A percentile compares a stretch with the other conserved stretches of the same genome.
Evolutionary conservation across 2,797 vertebrate genomes (phyloP).

Genomic region (Coreius guichenoti): DNA sequence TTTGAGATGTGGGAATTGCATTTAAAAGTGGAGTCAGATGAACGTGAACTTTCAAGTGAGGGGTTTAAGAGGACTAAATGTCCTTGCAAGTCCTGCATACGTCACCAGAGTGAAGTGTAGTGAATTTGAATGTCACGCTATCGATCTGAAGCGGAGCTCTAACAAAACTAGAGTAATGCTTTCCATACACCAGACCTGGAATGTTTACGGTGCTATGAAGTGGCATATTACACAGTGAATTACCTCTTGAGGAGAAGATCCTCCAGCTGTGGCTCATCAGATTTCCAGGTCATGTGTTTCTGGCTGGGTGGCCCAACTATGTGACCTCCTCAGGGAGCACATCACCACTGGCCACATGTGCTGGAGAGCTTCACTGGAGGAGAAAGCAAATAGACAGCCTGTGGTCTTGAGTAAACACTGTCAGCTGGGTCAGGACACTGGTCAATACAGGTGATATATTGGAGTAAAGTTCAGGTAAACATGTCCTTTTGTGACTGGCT

Average conservation of each 20-base stretch:
- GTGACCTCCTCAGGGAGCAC: constrained; percentile 67
- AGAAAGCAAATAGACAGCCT: constrained; percentile 76
- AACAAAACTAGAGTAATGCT: constrained; percentile 51
- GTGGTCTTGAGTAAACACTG: constrained; percentile 77
- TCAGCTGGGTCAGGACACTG: constrained; percentile 60
- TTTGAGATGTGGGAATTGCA: too few species aligned
- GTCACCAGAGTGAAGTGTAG: not conserved
- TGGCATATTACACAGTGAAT: constrained; percentile 62
- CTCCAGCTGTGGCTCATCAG: constrained; percentile 50
- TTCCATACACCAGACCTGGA: constrained; percentile 61
- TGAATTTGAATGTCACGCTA: constrained; percentile 14
- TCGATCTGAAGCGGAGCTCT: constrained; percentile 56
- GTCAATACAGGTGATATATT: constrained; percentile 63
- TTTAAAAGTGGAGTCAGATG: too few species aligned
- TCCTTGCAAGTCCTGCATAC: not conserved
- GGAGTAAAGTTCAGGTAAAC: constrained; percentile 61
- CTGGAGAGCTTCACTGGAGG: constrained; percentile 68
- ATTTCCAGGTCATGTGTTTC: constrained; percentile 60
- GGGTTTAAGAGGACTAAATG: not conserved
- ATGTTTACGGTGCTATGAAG: constrained; percentile 64
- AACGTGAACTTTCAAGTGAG: too few species aligned
- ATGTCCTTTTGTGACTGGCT: constrained; percentile 35
- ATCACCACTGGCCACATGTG: constrained; percentile 60
- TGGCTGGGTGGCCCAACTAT: constrained; percentile 71
- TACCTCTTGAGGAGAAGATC: constrained; percentile 45